Conservation (phyloP, 2,113 vertebrate genomes). For the Colaptes auratus region DNA sequence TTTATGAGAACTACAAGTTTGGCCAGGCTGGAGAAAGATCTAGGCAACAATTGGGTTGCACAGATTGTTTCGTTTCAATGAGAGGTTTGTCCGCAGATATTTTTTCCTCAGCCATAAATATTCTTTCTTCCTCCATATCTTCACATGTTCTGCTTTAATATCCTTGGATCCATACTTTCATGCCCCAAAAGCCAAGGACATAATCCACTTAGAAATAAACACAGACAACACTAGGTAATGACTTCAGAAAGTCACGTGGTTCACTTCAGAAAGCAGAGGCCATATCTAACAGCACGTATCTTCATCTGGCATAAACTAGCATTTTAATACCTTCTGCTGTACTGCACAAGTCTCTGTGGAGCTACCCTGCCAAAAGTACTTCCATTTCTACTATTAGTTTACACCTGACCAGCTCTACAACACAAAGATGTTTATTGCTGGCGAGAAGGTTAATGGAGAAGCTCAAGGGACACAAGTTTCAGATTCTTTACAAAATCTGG, state of each 20-base stretch:
- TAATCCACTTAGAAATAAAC: neutral
- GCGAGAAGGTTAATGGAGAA: neutral
- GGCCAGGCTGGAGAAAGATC: constrained; percentile 11
- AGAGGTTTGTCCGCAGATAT: constrained; percentile 14
- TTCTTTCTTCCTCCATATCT: neutral
- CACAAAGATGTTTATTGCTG: neutral
- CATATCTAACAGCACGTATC: neutral
- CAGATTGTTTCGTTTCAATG: constrained; percentile 47
- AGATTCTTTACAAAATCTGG: neutral
- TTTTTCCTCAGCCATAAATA: neutral
- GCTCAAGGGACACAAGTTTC: neutral
- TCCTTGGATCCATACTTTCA: neutral
- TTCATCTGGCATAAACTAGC: neutral
- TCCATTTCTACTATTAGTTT: neutral
- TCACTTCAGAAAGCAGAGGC: neutral
- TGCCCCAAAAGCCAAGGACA: neutral
- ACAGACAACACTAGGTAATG: neutral
- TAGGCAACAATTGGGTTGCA: neutral
- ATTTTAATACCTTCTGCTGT: neutral
- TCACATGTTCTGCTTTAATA: neutral
- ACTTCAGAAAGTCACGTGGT: neutral
- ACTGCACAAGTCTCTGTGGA: neutral
- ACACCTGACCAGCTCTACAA: neutral
- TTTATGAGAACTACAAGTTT: constrained; percentile 55
- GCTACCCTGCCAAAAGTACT: neutral